These are phyloP conservation scores for Hyaena hyaena DNA, from an alignment of 2,113 vertebrate species.

Conservation along the genomic window DNA sequence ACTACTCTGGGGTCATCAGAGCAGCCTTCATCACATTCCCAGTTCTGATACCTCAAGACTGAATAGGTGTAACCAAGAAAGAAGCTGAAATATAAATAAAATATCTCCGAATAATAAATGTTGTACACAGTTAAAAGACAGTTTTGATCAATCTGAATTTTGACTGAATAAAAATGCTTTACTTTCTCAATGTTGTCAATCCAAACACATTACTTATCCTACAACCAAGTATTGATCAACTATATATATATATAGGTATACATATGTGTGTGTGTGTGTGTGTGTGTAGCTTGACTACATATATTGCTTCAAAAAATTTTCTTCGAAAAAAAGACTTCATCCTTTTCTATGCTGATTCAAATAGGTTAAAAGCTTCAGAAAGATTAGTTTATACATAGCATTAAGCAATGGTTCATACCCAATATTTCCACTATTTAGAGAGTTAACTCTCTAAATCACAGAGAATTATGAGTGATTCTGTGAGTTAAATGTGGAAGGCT, in stretches of 20 bases:
- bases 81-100: neutral
- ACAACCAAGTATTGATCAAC: constrained; percentile 45
- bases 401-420: neutral
- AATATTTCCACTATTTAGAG: constrained; percentile 45
- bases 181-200: constrained; percentile 69
- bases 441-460: neutral
- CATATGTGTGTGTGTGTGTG: too few species aligned
- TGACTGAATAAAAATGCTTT: constrained; percentile 73
- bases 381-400: neutral
- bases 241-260: neutral
- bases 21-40: neutral
- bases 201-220: constrained; percentile 74
- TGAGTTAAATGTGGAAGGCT: neutral
- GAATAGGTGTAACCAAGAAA: neutral
- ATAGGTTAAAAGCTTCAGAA: neutral
- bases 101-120: neutral
- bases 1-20: neutral
- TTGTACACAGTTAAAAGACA: neutral
- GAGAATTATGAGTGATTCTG: constrained; percentile 25
- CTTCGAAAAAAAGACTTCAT: neutral
- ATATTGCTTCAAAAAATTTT: neutral
- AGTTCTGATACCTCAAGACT: neutral
- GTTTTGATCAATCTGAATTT: constrained; percentile 61
- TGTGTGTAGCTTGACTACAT: neutral
- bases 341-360: neutral